Conservation (phyloP, 2,888 invertebrate species). For the Cataglyphis albicans region DNA sequence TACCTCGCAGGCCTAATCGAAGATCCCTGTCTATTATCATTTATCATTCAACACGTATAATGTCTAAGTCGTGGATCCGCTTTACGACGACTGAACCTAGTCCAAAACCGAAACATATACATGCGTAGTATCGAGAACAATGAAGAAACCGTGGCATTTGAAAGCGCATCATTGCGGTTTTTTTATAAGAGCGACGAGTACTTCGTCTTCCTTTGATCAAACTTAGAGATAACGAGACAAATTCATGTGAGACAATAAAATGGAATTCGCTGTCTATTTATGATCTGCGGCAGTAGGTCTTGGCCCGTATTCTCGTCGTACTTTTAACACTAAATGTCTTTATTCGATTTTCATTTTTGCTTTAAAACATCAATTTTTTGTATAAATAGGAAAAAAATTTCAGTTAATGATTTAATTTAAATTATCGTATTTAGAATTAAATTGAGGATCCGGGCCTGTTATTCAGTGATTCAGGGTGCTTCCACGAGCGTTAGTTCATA, state of each 20-base stretch:
- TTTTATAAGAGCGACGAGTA: conserved; percentile 40
- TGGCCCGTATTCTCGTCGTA: conserved; percentile 18
- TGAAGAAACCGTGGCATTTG: conserved; percentile 38
- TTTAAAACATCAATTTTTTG: neutral
- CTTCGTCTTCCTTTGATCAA: conserved; percentile 44
- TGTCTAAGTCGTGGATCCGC: conserved; percentile 34
- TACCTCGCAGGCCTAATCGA: conserved; percentile 22
- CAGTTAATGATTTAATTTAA: neutral
- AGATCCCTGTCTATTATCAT: conserved; percentile 36
- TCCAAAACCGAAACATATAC: conserved; percentile 75
- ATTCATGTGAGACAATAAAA: conserved; percentile 27
- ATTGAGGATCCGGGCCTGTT: conserved; percentile 57
- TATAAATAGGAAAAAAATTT: conserved; percentile 4
- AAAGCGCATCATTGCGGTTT: conserved; percentile 1
- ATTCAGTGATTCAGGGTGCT: conserved; percentile 84
- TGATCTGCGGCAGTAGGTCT: conserved; percentile 55
- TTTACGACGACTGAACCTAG: conserved; percentile 78
- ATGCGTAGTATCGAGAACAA: conserved; percentile 54
- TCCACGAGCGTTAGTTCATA: conserved; percentile 79
- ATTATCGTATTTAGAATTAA: neutral
- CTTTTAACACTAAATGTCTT: neutral
- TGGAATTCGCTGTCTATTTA: conserved; percentile 50
- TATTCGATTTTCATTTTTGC: conserved; percentile 6
- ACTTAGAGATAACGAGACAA: conserved; percentile 41
- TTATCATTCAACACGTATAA: conserved; percentile 42